Evolutionary conservation across 2,113 vertebrate genomes (phyloP).

Genomic region (Eptatretus burgeri): DNA sequence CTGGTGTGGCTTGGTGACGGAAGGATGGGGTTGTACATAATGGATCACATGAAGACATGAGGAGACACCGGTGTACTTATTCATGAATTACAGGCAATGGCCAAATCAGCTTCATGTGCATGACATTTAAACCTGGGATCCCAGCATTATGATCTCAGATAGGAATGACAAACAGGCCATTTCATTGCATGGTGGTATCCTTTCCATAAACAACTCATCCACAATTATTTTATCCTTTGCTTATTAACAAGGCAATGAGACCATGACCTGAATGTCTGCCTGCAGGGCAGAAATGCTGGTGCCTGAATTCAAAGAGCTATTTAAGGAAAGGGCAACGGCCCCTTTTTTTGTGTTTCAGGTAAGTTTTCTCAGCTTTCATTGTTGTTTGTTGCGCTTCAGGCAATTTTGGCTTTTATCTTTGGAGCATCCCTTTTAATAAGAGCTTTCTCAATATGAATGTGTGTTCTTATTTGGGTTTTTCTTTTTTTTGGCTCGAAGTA

Average conservation of each 20-base stretch:
- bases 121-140: neutral
- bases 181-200: neutral
- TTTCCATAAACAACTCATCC: neutral
- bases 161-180: neutral
- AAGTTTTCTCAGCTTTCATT: conserved; percentile 8
- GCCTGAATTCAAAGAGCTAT: conserved; percentile 69
- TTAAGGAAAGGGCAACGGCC: conserved; percentile 64
- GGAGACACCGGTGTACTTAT: no score
- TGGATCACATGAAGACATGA: no score
- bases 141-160: neutral
- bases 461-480: neutral
- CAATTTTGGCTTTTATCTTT: neutral
- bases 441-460: neutral
- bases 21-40: no score
- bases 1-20: no score
- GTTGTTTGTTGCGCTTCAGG: neutral
- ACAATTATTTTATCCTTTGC: neutral
- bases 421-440: neutral
- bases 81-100: neutral
- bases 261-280: neutral
- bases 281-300: conserved; percentile 67
- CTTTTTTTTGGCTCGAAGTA: neutral
- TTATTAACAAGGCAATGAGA: accelerated
- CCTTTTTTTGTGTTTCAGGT: conserved; percentile 96
- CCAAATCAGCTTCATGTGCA: neutral